Conservation (phyloP, 2,797 vertebrate species). For the Enteromius trimaculatus region DNA sequence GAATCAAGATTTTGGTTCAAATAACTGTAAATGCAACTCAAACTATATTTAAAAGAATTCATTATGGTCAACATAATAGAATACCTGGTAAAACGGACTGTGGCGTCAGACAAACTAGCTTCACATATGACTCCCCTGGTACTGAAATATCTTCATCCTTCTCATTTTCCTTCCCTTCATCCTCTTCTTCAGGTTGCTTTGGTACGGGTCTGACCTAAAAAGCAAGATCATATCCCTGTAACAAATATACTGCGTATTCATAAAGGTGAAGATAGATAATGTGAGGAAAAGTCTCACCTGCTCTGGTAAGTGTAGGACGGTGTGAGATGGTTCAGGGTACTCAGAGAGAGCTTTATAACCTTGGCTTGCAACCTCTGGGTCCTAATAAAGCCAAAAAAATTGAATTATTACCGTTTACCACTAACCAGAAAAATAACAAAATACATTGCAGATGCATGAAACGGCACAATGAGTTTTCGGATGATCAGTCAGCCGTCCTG, state of each 20-base stretch:
- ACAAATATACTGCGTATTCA: background rate
- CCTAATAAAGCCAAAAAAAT: constrained; percentile 69
- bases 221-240: constrained; percentile 5
- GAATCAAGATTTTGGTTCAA: background rate
- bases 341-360: constrained; percentile 88
- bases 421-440: background rate
- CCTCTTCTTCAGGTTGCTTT: constrained; percentile 65
- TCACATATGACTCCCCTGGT: constrained; percentile 88
- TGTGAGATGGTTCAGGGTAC: constrained; percentile 82
- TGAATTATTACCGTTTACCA: background rate
- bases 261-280: background rate
- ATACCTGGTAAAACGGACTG: constrained; percentile 83
- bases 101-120: constrained; percentile 80
- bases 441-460: background rate
- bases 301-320: constrained; percentile 86
- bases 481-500: background rate
- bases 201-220: constrained; percentile 80
- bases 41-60: background rate
- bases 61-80: background rate
- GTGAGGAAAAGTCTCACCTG: constrained; percentile 72
- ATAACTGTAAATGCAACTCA: background rate
- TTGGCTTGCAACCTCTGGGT: constrained; percentile 80
- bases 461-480: background rate
- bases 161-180: constrained; percentile 67
- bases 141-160: constrained; percentile 81